Evolutionary conservation across 2,113 vertebrate species (phyloP), one percentile per base, ranked within the genome.

Genomic region (Alexandromys fortis): DNA sequence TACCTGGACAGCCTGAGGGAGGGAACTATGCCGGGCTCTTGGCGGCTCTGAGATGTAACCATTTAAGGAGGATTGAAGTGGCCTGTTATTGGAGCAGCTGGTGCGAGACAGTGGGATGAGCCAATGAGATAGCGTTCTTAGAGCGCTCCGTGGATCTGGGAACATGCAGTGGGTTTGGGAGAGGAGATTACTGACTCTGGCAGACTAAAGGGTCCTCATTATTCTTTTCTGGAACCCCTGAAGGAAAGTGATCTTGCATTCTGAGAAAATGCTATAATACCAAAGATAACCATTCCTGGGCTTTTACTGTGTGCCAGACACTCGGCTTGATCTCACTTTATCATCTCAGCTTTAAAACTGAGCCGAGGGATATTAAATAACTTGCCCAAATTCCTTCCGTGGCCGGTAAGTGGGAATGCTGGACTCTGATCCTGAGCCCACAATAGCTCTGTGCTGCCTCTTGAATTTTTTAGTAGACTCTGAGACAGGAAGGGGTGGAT

Each of bases 1-100:
- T 65, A 96, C 86, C 92, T 92, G 79, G 21, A 92, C 86, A 91
- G 58, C 78, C 82, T 61, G 33, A 67, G 90, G 94, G 75, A 70
- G 81, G 55, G 45, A 90, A 49, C 52, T 28, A 12, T 17, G 91
- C 81, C 72, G 87, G 77, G 77, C 86, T 85, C 5, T 83, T 65
- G 63, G 91, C 24, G 45, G 16, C 24, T 30, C 1, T 70, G 90
- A 70, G 52, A 76, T n/a, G 30, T 75, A 75, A 19, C 26, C 42
- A 26, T 94, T 94, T 49, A 33, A 86, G 86, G 63, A 77, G 45
- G 89, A 94, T 86, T 92, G 86, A 63, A 73, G 22, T 68, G 55
- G 70, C 90, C 90, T 94, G 28, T 88, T 78, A 47, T 12, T 55
- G 94, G 45, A 89, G 63, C 42, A 28, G 28, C 30, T 24, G 16